Evolutionary conservation across 2,888 invertebrate genomes (phyloP), one percentile per base, ranked within the genome.

Genomic region (Andrena camellia): DNA sequence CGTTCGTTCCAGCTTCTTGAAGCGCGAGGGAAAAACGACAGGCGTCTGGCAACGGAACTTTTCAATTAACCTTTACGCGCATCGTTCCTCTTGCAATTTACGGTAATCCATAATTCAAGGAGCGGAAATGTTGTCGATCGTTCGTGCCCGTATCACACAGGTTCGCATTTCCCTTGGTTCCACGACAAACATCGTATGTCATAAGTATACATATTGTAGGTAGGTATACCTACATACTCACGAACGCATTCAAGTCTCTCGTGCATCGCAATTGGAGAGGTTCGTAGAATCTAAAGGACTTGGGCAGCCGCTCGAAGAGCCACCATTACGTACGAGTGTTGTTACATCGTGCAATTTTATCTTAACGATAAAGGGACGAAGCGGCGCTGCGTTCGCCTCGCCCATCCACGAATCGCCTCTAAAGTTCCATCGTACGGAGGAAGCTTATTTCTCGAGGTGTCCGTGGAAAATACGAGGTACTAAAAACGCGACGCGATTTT

Each of bases 61-160:
- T 68, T 84, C 78, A 75, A 84, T 85, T 84, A 84, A 85, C 74
- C 74, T 74, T 33, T 31, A 48, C 29, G 60, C 63, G 66, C 52
- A 63, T 74, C 64, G 77, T 57, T 66, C 52, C 59, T 20, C 50
- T 31, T 26, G 35, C 59, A 77, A 73, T 73, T 79, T 48, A 26
- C 52, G 54, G 35, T 35, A 78, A 64, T 33, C 57, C 74, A 62
- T 81, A 81, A 84, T 74, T 84, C 74, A 85, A 78, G 57, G 64
- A 23, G 6, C 23, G 73, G 4, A 29, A 59, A 64, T 26, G 57
- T 48, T 29, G 33, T 29, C 31, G 42, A 31, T 29, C 73, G 29
- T 73, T 42, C 60, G 6, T 1, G n/a, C n/a, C n/a, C n/a, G 23
- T 17, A 50, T 75, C 42, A 62, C 54, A 17, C 13, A 17, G 4